phyloP scores from a whole-genome alignment of 1,140 invertebrate genomes.

The Euborellia annulipes region DNA sequence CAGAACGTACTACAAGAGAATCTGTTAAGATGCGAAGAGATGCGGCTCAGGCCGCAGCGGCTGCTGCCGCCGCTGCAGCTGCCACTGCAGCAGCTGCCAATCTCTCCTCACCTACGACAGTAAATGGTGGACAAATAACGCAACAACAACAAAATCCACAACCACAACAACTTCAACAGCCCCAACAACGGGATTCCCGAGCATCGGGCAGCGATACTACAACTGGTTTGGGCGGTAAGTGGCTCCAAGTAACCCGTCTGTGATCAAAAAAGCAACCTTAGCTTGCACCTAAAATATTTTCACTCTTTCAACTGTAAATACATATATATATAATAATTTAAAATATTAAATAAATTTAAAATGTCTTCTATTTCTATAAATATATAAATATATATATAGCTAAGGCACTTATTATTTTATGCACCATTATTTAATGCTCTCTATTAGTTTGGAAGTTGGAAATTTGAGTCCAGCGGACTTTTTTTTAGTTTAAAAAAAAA shows the following conservation, averaged over 20 bases:
- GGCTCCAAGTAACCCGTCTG: neutral
- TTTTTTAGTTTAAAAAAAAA: too few species aligned
- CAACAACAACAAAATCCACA: neutral
- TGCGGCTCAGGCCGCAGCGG: conserved; percentile 31
- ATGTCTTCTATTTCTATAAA: too few species aligned
- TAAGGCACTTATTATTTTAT: too few species aligned
- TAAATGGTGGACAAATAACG: neutral
- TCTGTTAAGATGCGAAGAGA: conserved; percentile 33
- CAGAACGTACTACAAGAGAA: conserved; percentile 27
- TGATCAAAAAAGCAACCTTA: too few species aligned
- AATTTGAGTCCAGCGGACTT: too few species aligned
- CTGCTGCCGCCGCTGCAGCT: conserved; percentile 8
- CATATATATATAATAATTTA: conserved; percentile 6
- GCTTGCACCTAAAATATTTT: too few species aligned
- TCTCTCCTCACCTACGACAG: neutral
- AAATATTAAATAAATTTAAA: too few species aligned
- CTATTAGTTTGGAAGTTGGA: too few species aligned
- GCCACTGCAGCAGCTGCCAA: neutral
- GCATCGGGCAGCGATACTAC: conserved; percentile 9
- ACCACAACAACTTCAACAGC: neutral
- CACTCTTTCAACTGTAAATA: too few species aligned
- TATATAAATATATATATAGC: too few species aligned
- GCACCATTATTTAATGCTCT: too few species aligned
- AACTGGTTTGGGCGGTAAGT: conserved; percentile 14
- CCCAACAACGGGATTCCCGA: conserved; percentile 7